Conservation (phyloP, 2,797 vertebrate genomes). For the Brachymystax lenok region DNA sequence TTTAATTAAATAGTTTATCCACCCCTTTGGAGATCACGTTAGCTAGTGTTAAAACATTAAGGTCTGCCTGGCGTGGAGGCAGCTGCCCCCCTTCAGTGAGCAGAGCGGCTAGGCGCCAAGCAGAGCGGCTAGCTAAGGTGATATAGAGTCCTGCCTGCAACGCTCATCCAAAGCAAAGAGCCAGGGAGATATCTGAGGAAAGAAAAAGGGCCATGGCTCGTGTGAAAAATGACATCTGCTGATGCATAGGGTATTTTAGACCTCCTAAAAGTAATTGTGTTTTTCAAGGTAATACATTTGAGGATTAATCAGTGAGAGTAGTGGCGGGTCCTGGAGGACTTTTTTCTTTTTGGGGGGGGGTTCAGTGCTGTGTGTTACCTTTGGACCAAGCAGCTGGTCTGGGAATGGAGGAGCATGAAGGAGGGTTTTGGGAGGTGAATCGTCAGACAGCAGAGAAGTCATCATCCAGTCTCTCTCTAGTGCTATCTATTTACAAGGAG, state of each 20-base stretch:
- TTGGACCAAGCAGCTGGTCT: slow-evolving; percentile 75
- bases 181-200: slow-evolving; percentile 74
- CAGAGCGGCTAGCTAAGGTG: slow-evolving; percentile 77
- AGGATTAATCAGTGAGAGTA: slow-evolving; percentile 81
- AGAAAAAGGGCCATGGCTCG: slow-evolving; percentile 36
- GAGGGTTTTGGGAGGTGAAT: slow-evolving; percentile 68
- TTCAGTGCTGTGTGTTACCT: slow-evolving; percentile 74
- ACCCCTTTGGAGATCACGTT: slow-evolving; percentile 43
- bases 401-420: slow-evolving; percentile 46
- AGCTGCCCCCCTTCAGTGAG: slow-evolving; percentile 84
- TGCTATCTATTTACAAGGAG: slow-evolving; percentile 70
- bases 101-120: slow-evolving; percentile 28
- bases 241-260: slow-evolving; percentile 79
- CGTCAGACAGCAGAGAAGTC: slow-evolving; percentile 67
- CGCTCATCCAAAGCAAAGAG: slow-evolving; percentile 87
- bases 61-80: slow-evolving; percentile 47
- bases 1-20: slow-evolving; percentile 29
- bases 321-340: slow-evolving; percentile 68
- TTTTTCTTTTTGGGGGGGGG: not conserved
- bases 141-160: slow-evolving; percentile 81
- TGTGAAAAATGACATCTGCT: slow-evolving; percentile 90
- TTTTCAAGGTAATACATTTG: slow-evolving; percentile 86
- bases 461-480: slow-evolving; percentile 80
- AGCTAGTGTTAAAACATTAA: slow-evolving; percentile 49
- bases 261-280: slow-evolving; percentile 84